phyloP scores from a whole-genome alignment of 2,113 vertebrate species.

The Neoarius graeffei region DNA sequence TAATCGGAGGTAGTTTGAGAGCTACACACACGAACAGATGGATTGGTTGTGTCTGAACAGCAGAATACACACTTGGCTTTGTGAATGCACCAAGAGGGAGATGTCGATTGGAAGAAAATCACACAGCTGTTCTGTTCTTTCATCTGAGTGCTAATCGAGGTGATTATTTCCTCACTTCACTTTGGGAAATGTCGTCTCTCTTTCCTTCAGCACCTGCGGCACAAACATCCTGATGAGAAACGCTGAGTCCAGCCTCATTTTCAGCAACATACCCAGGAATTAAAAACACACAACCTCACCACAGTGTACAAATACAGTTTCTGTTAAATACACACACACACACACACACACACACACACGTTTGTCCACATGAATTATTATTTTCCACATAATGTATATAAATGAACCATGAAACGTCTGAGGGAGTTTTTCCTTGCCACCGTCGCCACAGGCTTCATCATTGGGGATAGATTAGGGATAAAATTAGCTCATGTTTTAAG shows the following conservation, averaged over 20 bases:
- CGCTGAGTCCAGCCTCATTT: not conserved
- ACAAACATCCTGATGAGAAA: not conserved
- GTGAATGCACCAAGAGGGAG: not conserved
- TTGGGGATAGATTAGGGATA: too few species aligned
- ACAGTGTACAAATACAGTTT: not conserved
- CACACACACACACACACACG: not conserved
- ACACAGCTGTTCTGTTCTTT: constrained; percentile 13
- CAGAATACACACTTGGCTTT: not conserved
- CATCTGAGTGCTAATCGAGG: not conserved
- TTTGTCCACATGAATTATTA: not conserved
- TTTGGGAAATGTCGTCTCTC: not conserved
- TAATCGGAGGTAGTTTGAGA: not conserved
- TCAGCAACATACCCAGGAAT: not conserved
- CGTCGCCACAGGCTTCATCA: too few species aligned
- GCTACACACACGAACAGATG: not conserved
- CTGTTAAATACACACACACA: not conserved
- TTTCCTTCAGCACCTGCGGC: not conserved
- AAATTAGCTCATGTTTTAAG: too few species aligned
- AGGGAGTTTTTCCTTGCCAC: too few species aligned
- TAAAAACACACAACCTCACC: not conserved
- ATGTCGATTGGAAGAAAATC: constrained; percentile 8
- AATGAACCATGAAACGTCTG: not conserved
- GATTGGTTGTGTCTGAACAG: not conserved
- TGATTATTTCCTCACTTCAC: not conserved
- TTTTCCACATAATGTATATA: not conserved